A percentile compares a stretch with the other conserved stretches of the same genome.
These are phyloP conservation scores for Grallaria varia DNA, from an alignment of 2,113 vertebrate genomes.

Conservation along the genomic window DNA sequence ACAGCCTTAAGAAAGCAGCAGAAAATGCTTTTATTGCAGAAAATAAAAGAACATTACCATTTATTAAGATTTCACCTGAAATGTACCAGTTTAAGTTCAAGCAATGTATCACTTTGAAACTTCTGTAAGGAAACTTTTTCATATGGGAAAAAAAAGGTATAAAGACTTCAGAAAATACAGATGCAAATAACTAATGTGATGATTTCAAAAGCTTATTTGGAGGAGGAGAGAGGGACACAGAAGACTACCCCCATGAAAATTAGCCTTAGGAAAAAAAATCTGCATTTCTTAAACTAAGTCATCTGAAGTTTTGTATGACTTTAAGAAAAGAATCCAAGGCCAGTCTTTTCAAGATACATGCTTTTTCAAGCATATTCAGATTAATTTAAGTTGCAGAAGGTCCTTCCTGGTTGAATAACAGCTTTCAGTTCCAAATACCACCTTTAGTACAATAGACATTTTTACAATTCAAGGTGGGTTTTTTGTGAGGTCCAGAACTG, in stretches of 20 bases:
- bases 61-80: neutral
- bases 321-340: neutral
- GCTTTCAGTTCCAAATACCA: neutral
- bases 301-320: neutral
- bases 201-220: neutral
- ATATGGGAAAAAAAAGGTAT: neutral
- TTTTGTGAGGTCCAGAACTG: neutral
- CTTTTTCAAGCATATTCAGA: neutral
- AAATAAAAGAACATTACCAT: neutral
- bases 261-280: neutral
- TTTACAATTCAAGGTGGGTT: neutral
- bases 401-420: slow-evolving; percentile 5
- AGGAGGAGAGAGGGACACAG: neutral
- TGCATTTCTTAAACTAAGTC: neutral
- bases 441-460: neutral
- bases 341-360: neutral
- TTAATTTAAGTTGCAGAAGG: slow-evolving; percentile 31
- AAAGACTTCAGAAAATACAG: neutral
- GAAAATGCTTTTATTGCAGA: neutral
- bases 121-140: too few species aligned
- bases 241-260: slow-evolving; percentile 1
- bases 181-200: neutral
- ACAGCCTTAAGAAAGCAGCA: neutral
- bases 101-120: neutral
- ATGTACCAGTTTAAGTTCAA: neutral